Conservation (phyloP, 2,888 invertebrate genomes). For the Eretmocerus hayati region DNA sequence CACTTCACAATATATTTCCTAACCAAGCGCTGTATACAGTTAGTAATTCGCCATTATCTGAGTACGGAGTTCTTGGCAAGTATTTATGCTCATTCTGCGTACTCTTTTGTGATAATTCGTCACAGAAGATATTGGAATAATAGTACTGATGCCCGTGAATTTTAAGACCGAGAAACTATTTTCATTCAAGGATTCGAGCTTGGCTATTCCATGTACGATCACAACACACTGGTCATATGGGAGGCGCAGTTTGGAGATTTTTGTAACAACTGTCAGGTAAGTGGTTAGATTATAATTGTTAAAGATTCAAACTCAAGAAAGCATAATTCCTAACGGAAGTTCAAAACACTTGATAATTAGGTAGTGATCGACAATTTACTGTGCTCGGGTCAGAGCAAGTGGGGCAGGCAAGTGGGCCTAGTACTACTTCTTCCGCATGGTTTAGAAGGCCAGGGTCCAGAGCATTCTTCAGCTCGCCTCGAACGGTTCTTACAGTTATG, state of each 20-base stretch:
- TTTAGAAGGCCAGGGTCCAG: conserved; percentile 70
- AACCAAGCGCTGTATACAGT: conserved; percentile 72
- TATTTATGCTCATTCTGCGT: neutral
- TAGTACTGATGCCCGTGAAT: neutral
- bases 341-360: conserved; percentile 32
- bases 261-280: conserved; percentile 61
- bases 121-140: no score
- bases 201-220: conserved; percentile 74
- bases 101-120: no score
- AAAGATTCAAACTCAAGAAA: neutral
- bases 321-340: neutral
- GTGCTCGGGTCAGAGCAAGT: conserved; percentile 69
- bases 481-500: conserved; percentile 65
- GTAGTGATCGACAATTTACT: conserved; percentile 61
- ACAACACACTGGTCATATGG: conserved; percentile 68
- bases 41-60: conserved; percentile 74
- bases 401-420: conserved; percentile 73
- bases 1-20: conserved; percentile 61
- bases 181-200: conserved; percentile 64
- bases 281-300: neutral
- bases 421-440: conserved; percentile 78
- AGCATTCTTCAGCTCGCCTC: conserved; percentile 59
- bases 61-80: conserved; percentile 55
- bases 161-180: neutral
- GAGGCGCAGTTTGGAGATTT: conserved; percentile 87